Evolutionary conservation across 2,888 invertebrate species (phyloP), one percentile per base, ranked within the genome.

Genomic region (Morinoia aosen): DNA sequence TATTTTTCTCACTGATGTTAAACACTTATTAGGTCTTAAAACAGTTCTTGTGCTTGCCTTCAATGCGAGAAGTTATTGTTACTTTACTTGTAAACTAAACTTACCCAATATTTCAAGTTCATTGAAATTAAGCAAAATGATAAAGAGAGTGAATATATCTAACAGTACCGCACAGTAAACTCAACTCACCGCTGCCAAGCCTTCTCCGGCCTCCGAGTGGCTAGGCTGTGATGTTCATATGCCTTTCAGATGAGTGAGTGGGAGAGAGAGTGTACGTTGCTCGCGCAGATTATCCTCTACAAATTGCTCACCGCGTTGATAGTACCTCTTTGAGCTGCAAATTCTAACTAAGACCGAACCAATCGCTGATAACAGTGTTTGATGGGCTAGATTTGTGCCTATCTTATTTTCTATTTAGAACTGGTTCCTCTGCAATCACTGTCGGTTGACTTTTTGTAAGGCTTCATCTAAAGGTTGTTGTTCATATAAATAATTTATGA

Each of bases 211-310:
- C 76, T 8, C 19, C 40, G 90, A 40, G 40, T 90, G 48, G 57
- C 25, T 57, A 12, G 39, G 91, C 58, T 48, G 10, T 33, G 57
- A 25, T 5, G 33, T 57, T 93, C 93, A 93, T 93, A 58, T 93
- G 57, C 93, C 93, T 93, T 57, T 93, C 93, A 93, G 93, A 57
- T 93, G 93, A 93, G 93, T 57, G 93, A 93, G 93, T 93, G 48
- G 57, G 93, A 93, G 57, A 48, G 25, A 33, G n/a, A 57, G 11
- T 48, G 93, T 93, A 57, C 48, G 57, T 33, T 93, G 56, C 93
- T 93, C 93, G n/a, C 57, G 7, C 93, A 57, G 93, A 93, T 93
- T 57, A 93, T 90, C 93, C 57, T 25, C 93, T 48, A 93, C 93
- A 93, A 93, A 93, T 93, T 93, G 56, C 33, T 57, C 57, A 56